Conservation (phyloP, 1,140 invertebrate genomes). For the Cydia pomonella region DNA sequence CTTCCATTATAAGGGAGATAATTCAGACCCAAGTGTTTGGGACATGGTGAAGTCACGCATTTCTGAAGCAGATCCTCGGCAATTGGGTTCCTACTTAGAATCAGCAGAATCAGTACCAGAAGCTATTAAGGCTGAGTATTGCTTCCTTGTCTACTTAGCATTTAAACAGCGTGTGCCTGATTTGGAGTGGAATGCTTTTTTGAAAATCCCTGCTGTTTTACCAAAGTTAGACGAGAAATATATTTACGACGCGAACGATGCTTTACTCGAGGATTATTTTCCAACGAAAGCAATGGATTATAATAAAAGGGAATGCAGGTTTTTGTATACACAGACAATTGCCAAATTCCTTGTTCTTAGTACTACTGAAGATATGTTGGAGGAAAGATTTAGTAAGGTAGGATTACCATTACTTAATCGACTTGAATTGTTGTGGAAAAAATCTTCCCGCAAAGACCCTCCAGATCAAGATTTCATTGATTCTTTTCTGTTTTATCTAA, state of each 20-base stretch:
- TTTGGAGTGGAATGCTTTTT: slow-evolving; percentile 39
- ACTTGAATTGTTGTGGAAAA: slow-evolving; percentile 29
- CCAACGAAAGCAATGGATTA: background rate
- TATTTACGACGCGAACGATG: slow-evolving; percentile 34
- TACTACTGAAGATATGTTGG: slow-evolving; percentile 46
- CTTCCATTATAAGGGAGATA: slow-evolving; percentile 33
- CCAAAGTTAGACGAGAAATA: slow-evolving; percentile 45
- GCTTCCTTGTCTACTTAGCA: slow-evolving; percentile 41
- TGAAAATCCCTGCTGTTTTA: slow-evolving; percentile 45
- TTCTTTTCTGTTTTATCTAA: slow-evolving; percentile 45
- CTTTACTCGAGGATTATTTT: slow-evolving; percentile 30
- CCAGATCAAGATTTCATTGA: slow-evolving; percentile 37
- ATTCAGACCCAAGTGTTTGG: slow-evolving; percentile 45
- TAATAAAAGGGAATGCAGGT: slow-evolving; percentile 17
- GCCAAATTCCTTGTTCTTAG: slow-evolving; percentile 54
- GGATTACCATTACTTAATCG: slow-evolving; percentile 50
- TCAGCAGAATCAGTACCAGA: slow-evolving; percentile 38
- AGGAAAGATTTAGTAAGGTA: slow-evolving; percentile 43
- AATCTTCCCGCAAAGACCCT: background rate
- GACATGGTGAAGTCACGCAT: background rate
- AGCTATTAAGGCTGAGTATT: slow-evolving; percentile 52
- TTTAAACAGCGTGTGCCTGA: slow-evolving; percentile 39
- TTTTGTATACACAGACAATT: slow-evolving; percentile 45
- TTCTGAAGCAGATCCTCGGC: background rate
- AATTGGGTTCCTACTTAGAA: background rate